Conservation (phyloP, 2,113 vertebrate species). For the Bothrops jararaca region DNA sequence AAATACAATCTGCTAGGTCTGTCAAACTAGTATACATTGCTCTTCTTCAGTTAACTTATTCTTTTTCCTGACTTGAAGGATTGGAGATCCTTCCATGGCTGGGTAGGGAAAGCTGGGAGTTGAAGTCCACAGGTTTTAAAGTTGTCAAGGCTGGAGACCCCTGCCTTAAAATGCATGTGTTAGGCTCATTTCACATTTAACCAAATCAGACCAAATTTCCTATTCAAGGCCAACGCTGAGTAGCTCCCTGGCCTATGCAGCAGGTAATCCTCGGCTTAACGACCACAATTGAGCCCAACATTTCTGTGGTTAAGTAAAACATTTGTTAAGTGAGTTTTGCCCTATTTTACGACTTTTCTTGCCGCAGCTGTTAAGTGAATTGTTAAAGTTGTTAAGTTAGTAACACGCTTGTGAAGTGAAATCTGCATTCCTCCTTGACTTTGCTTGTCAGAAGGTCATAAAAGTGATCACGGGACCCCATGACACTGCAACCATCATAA, state of each 20-base stretch:
- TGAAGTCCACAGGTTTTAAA: background rate
- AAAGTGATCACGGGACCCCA: no score
- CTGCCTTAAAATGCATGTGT: background rate
- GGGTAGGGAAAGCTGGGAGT: background rate
- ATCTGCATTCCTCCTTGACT: no score
- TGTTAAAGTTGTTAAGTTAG: no score
- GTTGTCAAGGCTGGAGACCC: background rate
- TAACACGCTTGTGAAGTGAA: no score
- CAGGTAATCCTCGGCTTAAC: no score
- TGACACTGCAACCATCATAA: no score
- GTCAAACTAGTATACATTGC: background rate
- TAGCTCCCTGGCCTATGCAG: background rate
- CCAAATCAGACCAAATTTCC: background rate
- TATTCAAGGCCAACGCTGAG: background rate
- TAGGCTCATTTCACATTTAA: background rate
- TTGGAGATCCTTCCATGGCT: background rate
- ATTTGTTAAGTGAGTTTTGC: no score
- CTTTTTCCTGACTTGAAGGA: background rate
- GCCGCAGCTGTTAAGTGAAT: no score
- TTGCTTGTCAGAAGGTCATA: no score
- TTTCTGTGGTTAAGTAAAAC: no score
- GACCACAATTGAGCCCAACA: no score
- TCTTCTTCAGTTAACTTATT: background rate
- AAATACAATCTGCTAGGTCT: background rate
- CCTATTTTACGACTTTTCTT: no score